phyloP scores from a whole-genome alignment of 2,888 invertebrate species.

The Drosophila stalkeri region DNA sequence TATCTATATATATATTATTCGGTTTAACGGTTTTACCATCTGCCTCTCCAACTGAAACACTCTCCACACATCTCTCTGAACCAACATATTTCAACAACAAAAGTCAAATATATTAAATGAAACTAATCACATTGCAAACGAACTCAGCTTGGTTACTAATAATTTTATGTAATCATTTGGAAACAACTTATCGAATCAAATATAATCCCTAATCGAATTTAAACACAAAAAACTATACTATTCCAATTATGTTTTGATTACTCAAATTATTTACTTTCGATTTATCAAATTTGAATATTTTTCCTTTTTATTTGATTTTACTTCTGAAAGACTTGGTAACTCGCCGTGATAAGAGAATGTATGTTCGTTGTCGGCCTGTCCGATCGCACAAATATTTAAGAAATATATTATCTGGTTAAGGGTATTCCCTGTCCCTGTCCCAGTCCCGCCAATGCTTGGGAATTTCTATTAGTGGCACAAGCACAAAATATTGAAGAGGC shows the following conservation, averaged over 20 bases:
- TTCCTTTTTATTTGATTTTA: slow-evolving; percentile 3
- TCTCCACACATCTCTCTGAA: slow-evolving; percentile 17
- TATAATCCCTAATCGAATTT: slow-evolving; percentile 30
- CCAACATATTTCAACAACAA: slow-evolving; percentile 13
- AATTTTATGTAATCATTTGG: slow-evolving; percentile 83
- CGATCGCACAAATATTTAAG: slow-evolving; percentile 35
- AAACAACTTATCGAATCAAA: slow-evolving; percentile 18
- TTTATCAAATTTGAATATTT: neutral
- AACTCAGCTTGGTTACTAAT: slow-evolving; percentile 84
- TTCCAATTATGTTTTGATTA: neutral
- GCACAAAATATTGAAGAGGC: slow-evolving; percentile 42
- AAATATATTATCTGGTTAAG: slow-evolving; percentile 9
- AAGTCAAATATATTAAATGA: slow-evolving; percentile 82
- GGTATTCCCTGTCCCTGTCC: slow-evolving; percentile 1
- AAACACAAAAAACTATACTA: slow-evolving; percentile 21
- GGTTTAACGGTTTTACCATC: slow-evolving; percentile 43
- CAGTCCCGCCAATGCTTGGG: neutral
- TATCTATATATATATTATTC: slow-evolving; percentile 21
- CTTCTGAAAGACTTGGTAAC: slow-evolving; percentile 24
- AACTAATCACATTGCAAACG: slow-evolving; percentile 84
- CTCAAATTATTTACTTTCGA: neutral
- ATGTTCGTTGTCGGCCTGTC: slow-evolving; percentile 29
- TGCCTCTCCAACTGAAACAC: slow-evolving; percentile 27
- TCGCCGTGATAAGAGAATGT: slow-evolving; percentile 15
- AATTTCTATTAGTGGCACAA: slow-evolving; percentile 31